Conservation (phyloP, 2,888 invertebrate species). For the Rhagium mordax region DNA sequence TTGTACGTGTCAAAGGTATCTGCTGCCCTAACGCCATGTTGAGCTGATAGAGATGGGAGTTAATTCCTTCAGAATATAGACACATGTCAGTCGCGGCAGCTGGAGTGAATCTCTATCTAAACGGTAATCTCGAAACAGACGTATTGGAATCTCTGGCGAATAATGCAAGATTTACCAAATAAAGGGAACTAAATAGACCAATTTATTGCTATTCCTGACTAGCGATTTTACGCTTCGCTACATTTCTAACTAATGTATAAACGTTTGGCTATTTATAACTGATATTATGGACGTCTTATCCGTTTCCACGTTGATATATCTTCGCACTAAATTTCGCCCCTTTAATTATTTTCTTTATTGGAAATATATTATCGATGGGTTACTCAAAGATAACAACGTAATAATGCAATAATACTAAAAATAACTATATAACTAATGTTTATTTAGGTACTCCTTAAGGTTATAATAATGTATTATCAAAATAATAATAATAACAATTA, state of each 20-base stretch:
- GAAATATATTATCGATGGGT: too few relatives aligned
- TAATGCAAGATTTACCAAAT: slow-evolving; percentile 34
- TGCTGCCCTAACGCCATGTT: slow-evolving; percentile 50
- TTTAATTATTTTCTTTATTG: too few relatives aligned
- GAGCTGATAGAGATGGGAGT: slow-evolving; percentile 52
- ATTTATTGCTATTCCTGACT: slow-evolving; percentile 12
- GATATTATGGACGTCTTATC: background rate
- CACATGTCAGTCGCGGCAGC: slow-evolving; percentile 52
- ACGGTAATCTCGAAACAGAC: slow-evolving; percentile 36
- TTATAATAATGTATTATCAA: too few relatives aligned
- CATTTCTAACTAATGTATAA: background rate
- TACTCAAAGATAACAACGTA: too few relatives aligned
- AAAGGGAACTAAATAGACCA: slow-evolving; percentile 14
- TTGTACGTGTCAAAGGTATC: slow-evolving; percentile 59
- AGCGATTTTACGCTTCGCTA: background rate
- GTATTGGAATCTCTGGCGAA: slow-evolving; percentile 34
- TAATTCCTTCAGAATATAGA: slow-evolving; percentile 59
- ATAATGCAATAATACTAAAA: too few relatives aligned
- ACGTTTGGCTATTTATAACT: background rate
- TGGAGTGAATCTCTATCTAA: slow-evolving; percentile 41
- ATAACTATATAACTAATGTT: too few relatives aligned
- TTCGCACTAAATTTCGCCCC: background rate
- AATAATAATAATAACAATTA: too few relatives aligned
- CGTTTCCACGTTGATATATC: background rate
- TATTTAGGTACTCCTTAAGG: too few relatives aligned